These are phyloP conservation scores for Catalaphyllia jardinei DNA, from an alignment of 64 coral and sea anemone genomes.

Conservation along the genomic window DNA sequence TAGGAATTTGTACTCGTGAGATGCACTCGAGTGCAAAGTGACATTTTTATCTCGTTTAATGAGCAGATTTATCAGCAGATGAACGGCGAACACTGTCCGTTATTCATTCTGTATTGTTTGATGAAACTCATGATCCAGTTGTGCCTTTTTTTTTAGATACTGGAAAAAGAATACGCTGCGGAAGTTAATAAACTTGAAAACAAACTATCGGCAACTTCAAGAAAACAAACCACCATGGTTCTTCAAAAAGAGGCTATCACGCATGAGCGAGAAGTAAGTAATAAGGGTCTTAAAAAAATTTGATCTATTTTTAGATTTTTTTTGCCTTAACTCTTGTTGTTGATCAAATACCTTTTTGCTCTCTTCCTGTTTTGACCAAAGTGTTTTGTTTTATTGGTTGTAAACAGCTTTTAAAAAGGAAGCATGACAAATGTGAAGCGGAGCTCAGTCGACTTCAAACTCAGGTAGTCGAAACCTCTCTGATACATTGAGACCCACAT, in stretches of 20 bases:
- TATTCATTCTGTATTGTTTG: too few species aligned
- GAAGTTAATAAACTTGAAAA: constrained; percentile 13
- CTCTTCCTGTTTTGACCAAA: not conserved
- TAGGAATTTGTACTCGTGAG: too few species aligned
- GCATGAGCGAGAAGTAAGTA: constrained; percentile 40
- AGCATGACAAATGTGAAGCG: constrained; percentile 34
- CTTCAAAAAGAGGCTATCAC: constrained; percentile 31
- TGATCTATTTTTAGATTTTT: too few species aligned
- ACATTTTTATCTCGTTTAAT: too few species aligned
- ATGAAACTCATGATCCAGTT: too few species aligned
- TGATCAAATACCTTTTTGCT: not conserved
- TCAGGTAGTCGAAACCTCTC: not conserved
- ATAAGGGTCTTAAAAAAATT: too few species aligned
- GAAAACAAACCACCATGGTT: constrained; percentile 22
- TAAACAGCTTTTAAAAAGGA: constrained; percentile 32
- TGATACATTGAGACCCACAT: not conserved
- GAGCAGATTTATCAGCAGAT: too few species aligned
- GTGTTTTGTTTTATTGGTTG: not conserved
- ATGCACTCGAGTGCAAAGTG: too few species aligned
- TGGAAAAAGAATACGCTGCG: constrained; percentile 6
- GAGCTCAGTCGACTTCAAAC: constrained; percentile 13
- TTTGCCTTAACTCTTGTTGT: too few species aligned
- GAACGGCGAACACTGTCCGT: too few species aligned
- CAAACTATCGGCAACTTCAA: not conserved
- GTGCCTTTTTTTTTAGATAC: not conserved